A percentile compares a stretch with the other conserved stretches of the same genome.
Evolutionary conservation across 1,140 invertebrate genomes (phyloP).

Genomic region (Drosophila orosa): DNA sequence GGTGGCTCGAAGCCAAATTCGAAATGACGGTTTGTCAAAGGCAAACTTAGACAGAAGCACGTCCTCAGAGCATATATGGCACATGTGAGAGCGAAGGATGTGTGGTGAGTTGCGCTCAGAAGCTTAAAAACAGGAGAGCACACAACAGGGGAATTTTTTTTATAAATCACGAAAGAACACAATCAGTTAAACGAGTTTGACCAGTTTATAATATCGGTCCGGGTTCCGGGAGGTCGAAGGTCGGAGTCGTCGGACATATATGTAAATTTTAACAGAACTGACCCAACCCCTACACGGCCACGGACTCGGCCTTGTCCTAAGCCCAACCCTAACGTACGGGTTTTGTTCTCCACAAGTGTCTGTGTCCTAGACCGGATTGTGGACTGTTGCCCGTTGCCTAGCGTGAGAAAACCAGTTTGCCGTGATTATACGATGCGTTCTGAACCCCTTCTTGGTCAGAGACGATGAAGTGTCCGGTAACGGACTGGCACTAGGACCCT

Average conservation of each 20-base stretch:
- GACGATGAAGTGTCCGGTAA: constrained; percentile 58
- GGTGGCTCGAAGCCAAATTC: constrained; percentile 8
- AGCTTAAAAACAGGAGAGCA: constrained; percentile 13
- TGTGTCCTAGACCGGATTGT: constrained; percentile 16
- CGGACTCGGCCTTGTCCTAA: constrained; percentile 3
- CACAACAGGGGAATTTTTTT: neutral
- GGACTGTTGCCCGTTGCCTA: constrained; percentile 24
- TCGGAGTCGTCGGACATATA: constrained; percentile 17
- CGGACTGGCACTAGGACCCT: constrained; percentile 1
- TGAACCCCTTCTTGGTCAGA: constrained; percentile 36
- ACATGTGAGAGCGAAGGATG: constrained; percentile 45
- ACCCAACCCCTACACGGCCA: constrained; percentile 36
- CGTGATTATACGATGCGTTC: constrained; percentile 32
- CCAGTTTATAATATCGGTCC: constrained; percentile 32
- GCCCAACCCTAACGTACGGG: constrained; percentile 17
- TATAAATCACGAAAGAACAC: neutral
- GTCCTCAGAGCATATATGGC: neutral
- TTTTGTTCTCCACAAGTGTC: constrained; percentile 27
- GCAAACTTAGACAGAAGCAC: neutral
- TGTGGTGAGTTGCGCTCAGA: constrained; percentile 41
- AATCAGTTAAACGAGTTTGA: constrained; percentile 37
- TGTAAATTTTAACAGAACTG: constrained; percentile 42
- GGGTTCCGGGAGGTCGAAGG: constrained; percentile 14
- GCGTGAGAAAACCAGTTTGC: constrained; percentile 79
- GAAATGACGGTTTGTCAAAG: constrained; percentile 22